phyloP scores from a whole-genome alignment of 2,888 invertebrate genomes.

The Leptinotarsa rubiginosa region DNA sequence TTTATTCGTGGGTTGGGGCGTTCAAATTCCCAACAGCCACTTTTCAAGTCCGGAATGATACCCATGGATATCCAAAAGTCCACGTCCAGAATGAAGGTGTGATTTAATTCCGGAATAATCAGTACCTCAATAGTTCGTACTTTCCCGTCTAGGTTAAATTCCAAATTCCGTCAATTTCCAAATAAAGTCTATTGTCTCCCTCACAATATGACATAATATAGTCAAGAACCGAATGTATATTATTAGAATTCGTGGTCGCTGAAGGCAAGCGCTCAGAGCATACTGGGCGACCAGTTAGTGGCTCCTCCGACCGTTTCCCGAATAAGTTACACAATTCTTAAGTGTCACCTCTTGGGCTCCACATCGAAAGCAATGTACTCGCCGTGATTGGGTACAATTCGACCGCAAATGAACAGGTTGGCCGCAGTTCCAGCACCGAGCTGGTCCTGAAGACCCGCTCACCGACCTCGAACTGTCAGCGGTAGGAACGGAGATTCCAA shows the following conservation, averaged over 20 bases:
- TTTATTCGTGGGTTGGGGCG: not conserved
- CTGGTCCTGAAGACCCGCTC: not conserved
- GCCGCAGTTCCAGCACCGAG: constrained; percentile 4
- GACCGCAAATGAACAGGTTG: constrained; percentile 17
- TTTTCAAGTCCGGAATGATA: constrained; percentile 33
- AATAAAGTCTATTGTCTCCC: constrained; percentile 19
- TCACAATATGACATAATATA: not conserved
- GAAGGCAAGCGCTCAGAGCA: not conserved
- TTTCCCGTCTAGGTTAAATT: constrained; percentile 18
- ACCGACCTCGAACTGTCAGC: not conserved
- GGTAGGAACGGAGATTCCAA: not conserved
- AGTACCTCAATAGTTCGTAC: constrained; percentile 28
- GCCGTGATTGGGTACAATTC: constrained; percentile 7
- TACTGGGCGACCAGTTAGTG: not conserved
- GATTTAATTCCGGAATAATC: constrained; percentile 29
- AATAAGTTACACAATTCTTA: constrained; percentile 9
- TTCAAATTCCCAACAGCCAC: constrained; percentile 23
- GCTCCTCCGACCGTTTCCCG: constrained; percentile 26
- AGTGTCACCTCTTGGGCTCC: constrained; percentile 22
- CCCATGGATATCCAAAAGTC: constrained; percentile 36
- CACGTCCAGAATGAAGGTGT: constrained; percentile 30
- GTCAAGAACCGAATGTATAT: not conserved
- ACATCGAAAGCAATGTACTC: constrained; percentile 26
- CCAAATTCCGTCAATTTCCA: constrained; percentile 5
- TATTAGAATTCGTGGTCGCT: not conserved